Percentiles rank a stretch among this genome's conserved stretches.
phyloP scores from a whole-genome alignment of 2,797 vertebrate species.

The Scleropages formosus region DNA sequence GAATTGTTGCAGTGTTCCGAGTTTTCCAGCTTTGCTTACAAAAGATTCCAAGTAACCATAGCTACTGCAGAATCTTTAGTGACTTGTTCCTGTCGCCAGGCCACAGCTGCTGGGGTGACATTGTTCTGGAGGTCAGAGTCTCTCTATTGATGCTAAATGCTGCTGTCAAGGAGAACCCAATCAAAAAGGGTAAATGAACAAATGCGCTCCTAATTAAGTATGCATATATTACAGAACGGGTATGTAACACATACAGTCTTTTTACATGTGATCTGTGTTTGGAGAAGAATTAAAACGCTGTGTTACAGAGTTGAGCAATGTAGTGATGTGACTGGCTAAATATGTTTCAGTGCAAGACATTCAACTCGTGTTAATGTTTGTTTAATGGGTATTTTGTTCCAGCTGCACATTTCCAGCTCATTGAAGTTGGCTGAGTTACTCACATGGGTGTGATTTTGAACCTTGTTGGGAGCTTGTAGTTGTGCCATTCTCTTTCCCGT shows the following conservation, averaged over 20 bases:
- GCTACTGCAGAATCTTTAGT: background rate
- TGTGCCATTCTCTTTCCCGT: background rate
- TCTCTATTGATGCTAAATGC: background rate
- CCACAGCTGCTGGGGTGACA: background rate
- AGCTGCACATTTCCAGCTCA: conserved; percentile 7
- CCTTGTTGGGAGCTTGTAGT: background rate
- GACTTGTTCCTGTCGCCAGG: background rate
- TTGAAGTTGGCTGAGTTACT: too few relatives aligned
- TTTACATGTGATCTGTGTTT: too few relatives aligned
- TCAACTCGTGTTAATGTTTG: background rate
- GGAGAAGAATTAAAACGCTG: too few relatives aligned
- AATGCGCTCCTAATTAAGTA: background rate
- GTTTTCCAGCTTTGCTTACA: too few relatives aligned
- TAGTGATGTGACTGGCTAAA: background rate
- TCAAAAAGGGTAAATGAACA: background rate
- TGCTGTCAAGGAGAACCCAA: background rate
- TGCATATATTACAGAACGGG: background rate
- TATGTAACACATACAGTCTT: too few relatives aligned
- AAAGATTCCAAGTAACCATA: conserved; percentile 20
- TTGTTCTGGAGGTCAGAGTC: background rate
- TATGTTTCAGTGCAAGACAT: background rate
- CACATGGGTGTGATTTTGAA: too few relatives aligned
- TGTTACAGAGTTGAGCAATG: background rate
- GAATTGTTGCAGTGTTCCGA: too few relatives aligned
- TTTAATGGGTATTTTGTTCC: too few relatives aligned